These are phyloP conservation scores for Fukomys damarensis DNA, from an alignment of 2,113 vertebrate genomes.

Conservation along the genomic window DNA sequence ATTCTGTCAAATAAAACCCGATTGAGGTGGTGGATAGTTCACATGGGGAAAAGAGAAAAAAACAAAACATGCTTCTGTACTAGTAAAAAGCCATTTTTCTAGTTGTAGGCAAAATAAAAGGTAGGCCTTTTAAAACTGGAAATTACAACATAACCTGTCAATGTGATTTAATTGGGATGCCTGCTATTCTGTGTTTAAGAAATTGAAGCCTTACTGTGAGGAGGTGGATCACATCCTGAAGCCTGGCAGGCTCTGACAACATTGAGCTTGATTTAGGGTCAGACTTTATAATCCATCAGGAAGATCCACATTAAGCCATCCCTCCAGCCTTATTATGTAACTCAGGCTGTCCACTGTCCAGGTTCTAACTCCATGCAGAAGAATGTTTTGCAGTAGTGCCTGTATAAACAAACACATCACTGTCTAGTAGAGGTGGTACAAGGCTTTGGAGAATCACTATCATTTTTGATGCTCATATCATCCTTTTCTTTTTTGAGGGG, in stretches of 20 bases:
- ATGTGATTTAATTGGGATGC: neutral
- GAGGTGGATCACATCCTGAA: neutral
- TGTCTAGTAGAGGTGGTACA: neutral
- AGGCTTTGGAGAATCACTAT: neutral
- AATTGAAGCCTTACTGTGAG: neutral
- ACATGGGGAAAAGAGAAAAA: neutral
- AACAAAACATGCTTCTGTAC: neutral
- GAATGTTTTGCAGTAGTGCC: neutral
- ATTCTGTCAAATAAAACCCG: neutral
- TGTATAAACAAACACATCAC: neutral
- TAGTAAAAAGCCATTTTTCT: neutral
- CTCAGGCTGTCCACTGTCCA: neutral
- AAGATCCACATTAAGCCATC: neutral
- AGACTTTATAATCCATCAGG: neutral
- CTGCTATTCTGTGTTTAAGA: conserved; percentile 19
- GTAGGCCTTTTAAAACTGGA: neutral
- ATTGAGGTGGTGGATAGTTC: neutral
- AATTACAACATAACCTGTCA: neutral
- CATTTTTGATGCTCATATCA: accelerated
- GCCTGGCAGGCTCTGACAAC: neutral
- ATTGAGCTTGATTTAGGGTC: neutral
- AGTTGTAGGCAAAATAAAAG: neutral
- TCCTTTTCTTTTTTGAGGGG: neutral
- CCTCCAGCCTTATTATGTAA: neutral
- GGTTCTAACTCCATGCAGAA: neutral